These are phyloP conservation scores for Anguilla pacifica DNA, from an alignment of 2,797 vertebrate species.

Conservation along the genomic window DNA sequence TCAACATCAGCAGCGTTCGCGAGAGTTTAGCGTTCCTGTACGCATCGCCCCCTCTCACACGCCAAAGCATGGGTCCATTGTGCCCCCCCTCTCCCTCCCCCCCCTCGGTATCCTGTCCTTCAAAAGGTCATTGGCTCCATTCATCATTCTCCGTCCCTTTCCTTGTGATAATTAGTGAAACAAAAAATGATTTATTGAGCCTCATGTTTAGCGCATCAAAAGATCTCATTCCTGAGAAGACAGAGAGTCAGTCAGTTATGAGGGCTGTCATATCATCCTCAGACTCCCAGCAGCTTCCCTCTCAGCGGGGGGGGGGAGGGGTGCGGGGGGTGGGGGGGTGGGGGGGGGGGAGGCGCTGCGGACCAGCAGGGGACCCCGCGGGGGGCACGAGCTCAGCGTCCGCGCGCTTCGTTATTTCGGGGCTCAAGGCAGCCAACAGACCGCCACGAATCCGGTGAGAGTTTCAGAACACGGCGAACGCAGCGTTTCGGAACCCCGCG, in stretches of 20 bases:
- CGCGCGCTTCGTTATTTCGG: slow-evolving; percentile 45
- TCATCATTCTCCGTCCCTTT: slow-evolving; percentile 48
- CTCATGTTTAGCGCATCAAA: slow-evolving; percentile 54
- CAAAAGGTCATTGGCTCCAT: slow-evolving; percentile 38
- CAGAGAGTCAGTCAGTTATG: slow-evolving; percentile 48
- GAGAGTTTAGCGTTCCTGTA: not conserved
- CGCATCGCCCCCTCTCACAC: not conserved
- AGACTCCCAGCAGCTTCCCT: slow-evolving; percentile 38
- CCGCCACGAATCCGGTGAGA: slow-evolving; percentile 40
- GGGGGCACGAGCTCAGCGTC: not conserved
- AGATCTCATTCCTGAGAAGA: slow-evolving; percentile 53
- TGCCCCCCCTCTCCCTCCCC: not conserved
- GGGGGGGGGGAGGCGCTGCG: too few relatives aligned
- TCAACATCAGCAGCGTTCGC: not conserved
- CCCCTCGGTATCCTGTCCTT: slow-evolving; percentile 42
- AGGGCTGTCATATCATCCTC: slow-evolving; percentile 53
- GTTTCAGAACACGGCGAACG: slow-evolving; percentile 37
- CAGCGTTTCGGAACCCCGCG: slow-evolving; percentile 50
- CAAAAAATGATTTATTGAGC: slow-evolving; percentile 54
- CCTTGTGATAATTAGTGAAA: slow-evolving; percentile 59
- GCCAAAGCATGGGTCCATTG: not conserved
- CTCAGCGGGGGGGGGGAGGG: slow-evolving; percentile 16
- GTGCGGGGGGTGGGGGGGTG: not conserved
- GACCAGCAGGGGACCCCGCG: not conserved
- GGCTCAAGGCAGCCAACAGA: slow-evolving; percentile 8